Base-by-base conservation (phyloP, 2,113 vertebrate genomes). In the Stercorarius parasiticus region DNA sequence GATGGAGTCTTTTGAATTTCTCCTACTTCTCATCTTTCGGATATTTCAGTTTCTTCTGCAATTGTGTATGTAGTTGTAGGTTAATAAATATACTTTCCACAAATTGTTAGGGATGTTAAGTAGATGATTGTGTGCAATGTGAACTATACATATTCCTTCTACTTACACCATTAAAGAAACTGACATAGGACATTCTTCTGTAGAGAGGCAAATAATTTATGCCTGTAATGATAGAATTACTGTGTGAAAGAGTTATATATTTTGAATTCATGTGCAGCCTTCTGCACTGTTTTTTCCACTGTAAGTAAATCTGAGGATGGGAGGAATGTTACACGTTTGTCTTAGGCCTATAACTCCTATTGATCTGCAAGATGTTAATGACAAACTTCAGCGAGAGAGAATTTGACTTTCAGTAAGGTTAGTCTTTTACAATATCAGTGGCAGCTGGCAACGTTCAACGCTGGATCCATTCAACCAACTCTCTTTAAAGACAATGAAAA, bases 41-140 rank as follows among this genome's bases (percentile, higher is more conserved):
- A 6, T 73, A 49, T 86, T 80, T 88, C 5, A 13, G 16, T 83
- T 96, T 86, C 3, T 52, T 71, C 13, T 16, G 6, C 7, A 50
- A 53, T 49, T 77, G 9, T 50, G 2, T 59, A 11, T 12, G 2
- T 6, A 58, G 13, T 21, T 76, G 1, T 13, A 12, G 15, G 8
- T 55, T 62, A 17, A 62, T 18, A 18, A 27, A 30, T 22, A 36
- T 8, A 30, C 1, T 5, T 83, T 56, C 27, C 22, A 50, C 0
- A 0, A 83, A 25, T 21, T 47, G 1, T 15, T 80, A 53, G 3
- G 10, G 15, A 38, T 80, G 4, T 40, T 38, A 65, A 56, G 4
- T 13, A 82, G 30, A 21, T 29, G 42, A 47, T 7, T 71, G 7
- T 59, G 14, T 73, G 11, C 17, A 80, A 6, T 27, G 3, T 34